Evolutionary conservation across 2,113 vertebrate genomes (phyloP).

Genomic region (Corydoras sp.): DNA sequence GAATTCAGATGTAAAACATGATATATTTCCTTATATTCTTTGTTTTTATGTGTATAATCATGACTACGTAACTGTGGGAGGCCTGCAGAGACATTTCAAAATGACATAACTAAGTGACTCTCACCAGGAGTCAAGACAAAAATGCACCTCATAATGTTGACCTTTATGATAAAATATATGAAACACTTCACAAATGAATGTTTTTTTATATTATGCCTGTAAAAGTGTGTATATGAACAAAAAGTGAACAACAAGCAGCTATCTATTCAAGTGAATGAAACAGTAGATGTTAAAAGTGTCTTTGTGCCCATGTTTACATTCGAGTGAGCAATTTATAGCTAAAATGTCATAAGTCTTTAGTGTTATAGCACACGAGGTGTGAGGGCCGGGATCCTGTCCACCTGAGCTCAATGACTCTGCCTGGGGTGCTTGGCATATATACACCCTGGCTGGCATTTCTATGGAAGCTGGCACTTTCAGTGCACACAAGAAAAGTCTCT

Average conservation of each 20-base stretch:
- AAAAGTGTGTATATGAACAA: no score
- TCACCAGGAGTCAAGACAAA: slow-evolving; percentile 1
- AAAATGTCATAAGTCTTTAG: slow-evolving; percentile 5
- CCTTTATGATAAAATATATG: slow-evolving; percentile 17
- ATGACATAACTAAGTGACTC: not conserved
- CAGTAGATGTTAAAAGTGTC: not conserved
- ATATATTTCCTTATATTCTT: no score
- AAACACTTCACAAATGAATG: not conserved
- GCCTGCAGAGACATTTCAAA: slow-evolving; percentile 13
- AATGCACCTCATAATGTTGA: slow-evolving; percentile 23
- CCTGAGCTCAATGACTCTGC: slow-evolving; percentile 2
- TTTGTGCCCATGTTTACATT: not conserved
- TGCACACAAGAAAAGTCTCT: not conserved
- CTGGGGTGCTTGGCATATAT: slow-evolving; percentile 9
- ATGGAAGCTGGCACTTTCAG: not conserved
- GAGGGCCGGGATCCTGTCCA: not conserved
- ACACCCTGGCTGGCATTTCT: slow-evolving; percentile 11
- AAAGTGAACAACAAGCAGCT: no score
- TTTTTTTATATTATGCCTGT: no score
- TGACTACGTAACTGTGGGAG: not conserved
- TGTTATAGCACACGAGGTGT: not conserved
- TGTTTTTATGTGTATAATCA: not conserved
- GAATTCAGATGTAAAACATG: no score
- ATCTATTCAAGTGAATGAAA: not conserved
- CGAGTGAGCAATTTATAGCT: not conserved